phyloP scores from a whole-genome alignment of 2,888 invertebrate genomes.

The Acleris sparsana region DNA sequence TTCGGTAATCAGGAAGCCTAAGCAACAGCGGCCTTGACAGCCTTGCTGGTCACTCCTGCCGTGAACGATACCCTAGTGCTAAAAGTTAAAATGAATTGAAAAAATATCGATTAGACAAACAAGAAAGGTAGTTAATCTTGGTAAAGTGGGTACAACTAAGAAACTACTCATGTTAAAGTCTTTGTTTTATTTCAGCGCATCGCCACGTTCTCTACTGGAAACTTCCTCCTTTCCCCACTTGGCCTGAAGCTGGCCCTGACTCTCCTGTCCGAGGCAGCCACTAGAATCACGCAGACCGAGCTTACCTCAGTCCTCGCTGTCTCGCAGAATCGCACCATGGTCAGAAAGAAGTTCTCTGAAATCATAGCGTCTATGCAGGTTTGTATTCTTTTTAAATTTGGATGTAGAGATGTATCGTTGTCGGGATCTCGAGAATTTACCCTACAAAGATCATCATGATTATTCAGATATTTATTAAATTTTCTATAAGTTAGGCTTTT shows the following conservation, averaged over 20 bases:
- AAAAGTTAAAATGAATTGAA: no score
- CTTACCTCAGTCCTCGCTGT: conserved; percentile 83
- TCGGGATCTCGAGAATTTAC: no score
- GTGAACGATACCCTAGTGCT: conserved; percentile 49
- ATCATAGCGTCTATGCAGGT: conserved; percentile 83
- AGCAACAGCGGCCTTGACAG: conserved; percentile 28
- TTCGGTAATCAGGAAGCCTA: conserved; percentile 48
- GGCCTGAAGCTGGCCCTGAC: conserved; percentile 89
- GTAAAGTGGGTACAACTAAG: no score
- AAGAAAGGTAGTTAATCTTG: no score
- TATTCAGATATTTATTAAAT: no score
- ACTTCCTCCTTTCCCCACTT: conserved; percentile 89
- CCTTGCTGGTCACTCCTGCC: conserved; percentile 40
- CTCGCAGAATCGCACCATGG: conserved; percentile 61
- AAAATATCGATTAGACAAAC: no score
- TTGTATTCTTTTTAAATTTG: conserved; percentile 31
- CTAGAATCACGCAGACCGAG: conserved; percentile 85
- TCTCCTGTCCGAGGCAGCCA: conserved; percentile 89
- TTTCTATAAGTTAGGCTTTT: no score
- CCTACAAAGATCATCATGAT: no score
- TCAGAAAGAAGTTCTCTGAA: conserved; percentile 77
- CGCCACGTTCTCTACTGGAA: conserved; percentile 80
- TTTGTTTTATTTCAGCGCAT: conserved; percentile 72
- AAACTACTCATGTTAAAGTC: no score
- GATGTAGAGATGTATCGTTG: no score